A percentile compares a stretch with the other conserved stretches of the same genome.
Evolutionary conservation across 2,888 invertebrate species (phyloP).

Genomic region (Euclidia mi): DNA sequence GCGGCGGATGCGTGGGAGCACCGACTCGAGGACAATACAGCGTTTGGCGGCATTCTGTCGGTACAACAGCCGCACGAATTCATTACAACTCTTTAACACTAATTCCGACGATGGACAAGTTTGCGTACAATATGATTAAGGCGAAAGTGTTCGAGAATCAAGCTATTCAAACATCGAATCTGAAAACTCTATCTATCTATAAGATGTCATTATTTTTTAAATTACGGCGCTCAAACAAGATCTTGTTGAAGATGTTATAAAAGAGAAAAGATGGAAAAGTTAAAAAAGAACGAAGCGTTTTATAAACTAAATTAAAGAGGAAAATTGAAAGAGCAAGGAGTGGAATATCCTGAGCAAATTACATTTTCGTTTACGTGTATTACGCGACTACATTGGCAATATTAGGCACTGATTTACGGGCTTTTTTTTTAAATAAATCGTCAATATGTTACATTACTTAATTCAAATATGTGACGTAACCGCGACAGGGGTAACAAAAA

Average conservation of each 20-base stretch:
- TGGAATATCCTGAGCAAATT: too few relatives aligned
- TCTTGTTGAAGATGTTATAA: neutral
- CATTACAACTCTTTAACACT: constrained; percentile 48
- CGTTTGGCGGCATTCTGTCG: constrained; percentile 57
- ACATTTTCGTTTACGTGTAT: too few relatives aligned
- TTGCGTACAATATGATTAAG: constrained; percentile 16
- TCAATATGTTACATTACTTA: too few relatives aligned
- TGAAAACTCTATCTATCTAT: neutral
- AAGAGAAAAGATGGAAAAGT: neutral
- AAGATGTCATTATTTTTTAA: neutral
- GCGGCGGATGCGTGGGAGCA: constrained; percentile 71
- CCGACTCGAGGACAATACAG: constrained; percentile 72
- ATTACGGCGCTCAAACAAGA: neutral
- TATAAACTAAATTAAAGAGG: too few relatives aligned
- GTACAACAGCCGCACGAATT: constrained; percentile 80
- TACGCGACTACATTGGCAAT: too few relatives aligned
- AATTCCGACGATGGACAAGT: constrained; percentile 19
- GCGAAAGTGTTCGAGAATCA: constrained; percentile 12
- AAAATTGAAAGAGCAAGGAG: too few relatives aligned
- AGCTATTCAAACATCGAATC: constrained; percentile 1
- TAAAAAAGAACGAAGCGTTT: too few relatives aligned
- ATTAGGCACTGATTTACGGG: too few relatives aligned
- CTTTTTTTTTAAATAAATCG: too few relatives aligned
- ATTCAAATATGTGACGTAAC: too few relatives aligned
- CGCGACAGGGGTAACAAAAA: too few relatives aligned